Conservation (phyloP, 2,888 invertebrate genomes). For the Caenorhabditis imperialis region DNA sequence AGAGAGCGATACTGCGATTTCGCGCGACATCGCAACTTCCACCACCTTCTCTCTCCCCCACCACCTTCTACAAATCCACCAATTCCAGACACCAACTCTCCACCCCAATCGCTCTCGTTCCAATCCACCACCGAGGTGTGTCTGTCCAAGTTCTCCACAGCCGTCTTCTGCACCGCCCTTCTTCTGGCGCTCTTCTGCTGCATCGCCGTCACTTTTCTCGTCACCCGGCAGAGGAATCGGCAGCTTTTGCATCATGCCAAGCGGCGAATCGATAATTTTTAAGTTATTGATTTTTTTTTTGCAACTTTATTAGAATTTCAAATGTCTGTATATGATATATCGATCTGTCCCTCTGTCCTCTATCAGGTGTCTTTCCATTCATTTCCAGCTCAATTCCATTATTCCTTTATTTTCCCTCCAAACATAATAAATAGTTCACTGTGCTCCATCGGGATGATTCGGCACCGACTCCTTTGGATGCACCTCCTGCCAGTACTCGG, state of each 20-base stretch:
- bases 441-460: constrained; percentile 39
- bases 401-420: neutral
- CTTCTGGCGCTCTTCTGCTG: constrained; percentile 37
- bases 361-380: constrained; percentile 19
- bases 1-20: too few relatives aligned
- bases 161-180: constrained; percentile 35
- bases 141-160: constrained; percentile 41
- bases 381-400: neutral
- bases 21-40: too few relatives aligned
- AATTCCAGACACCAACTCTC: constrained; percentile 40
- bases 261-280: constrained; percentile 43
- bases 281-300: too few relatives aligned
- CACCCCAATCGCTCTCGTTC: constrained; percentile 51
- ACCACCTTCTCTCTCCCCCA: too few relatives aligned
- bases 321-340: too few relatives aligned
- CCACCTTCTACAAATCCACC: too few relatives aligned
- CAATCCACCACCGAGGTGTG: constrained; percentile 49
- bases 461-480: constrained; percentile 29
- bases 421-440: neutral
- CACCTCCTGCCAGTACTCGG: constrained; percentile 27
- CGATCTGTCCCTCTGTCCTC: constrained; percentile 22
- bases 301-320: too few relatives aligned
- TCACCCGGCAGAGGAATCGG: constrained; percentile 43
- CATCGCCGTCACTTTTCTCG: constrained; percentile 30
- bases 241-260: constrained; percentile 32